Percentiles rank a stretch among this genome's conserved stretches.
phyloP scores from a whole-genome alignment of 2,113 vertebrate species.

The Hemicordylus capensis region DNA sequence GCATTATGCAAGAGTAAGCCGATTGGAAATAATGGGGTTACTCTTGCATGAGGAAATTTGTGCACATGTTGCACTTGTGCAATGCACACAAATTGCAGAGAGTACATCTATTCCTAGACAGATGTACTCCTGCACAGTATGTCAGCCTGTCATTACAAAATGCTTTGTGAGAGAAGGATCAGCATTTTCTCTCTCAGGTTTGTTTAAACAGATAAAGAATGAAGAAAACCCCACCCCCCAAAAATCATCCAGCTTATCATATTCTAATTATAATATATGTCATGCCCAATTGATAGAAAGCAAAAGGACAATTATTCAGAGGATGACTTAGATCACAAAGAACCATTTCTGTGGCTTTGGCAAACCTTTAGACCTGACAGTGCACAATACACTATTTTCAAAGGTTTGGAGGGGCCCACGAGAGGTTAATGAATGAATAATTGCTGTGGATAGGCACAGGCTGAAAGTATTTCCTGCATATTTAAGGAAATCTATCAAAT shows the following conservation, averaged over 20 bases:
- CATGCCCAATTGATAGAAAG: neutral
- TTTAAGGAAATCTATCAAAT: constrained; percentile 65
- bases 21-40: too few relatives aligned
- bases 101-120: too few relatives aligned
- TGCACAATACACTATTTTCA: constrained; percentile 48
- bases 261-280: constrained; percentile 10
- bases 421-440: constrained; percentile 67
- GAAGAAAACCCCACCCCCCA: neutral
- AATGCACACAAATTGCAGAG: too few relatives aligned
- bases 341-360: constrained; percentile 20
- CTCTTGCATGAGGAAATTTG: too few relatives aligned
- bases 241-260: neutral
- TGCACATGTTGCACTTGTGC: too few relatives aligned
- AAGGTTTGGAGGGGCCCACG: constrained; percentile 49
- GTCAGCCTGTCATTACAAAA: too few relatives aligned
- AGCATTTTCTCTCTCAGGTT: neutral
- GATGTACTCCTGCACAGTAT: too few relatives aligned
- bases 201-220: neutral
- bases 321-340: neutral
- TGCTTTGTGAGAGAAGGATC: neutral
- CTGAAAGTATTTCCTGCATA: constrained; percentile 63
- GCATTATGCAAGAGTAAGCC: too few relatives aligned
- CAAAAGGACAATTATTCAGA: neutral
- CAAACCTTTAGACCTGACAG: constrained; percentile 1
- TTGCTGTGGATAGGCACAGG: constrained; percentile 66